Base-by-base conservation (phyloP, 2,888 invertebrate species). In the Lepidonotus clava region DNA sequence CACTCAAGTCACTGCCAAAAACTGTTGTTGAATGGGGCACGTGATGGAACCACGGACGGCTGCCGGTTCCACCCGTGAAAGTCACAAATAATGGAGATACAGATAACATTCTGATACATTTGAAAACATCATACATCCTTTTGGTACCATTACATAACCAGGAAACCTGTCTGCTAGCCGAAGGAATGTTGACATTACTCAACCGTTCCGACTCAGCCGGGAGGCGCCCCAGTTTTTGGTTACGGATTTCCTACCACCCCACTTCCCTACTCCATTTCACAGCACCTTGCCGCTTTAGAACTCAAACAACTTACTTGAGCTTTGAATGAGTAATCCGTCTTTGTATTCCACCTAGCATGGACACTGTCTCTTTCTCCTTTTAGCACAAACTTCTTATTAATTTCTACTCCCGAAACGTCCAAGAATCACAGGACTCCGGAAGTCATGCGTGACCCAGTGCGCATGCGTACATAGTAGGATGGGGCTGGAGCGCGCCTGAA, bases 391-490 rank as follows among this genome's bases (percentile, higher is more conserved):
- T 71, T 38, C 24, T 36, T 38, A 71, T 71, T 36, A 71, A 71
- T 21, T 0, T 36, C 18, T 71, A 14, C 38, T 36, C 34, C 38
- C 14, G 21, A 34, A 71, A 21, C 8, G 34, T 5, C 36, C 34
- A n/a, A 6, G 5, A 34, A 36, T 24, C 71, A 71, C 5, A n/a
- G 21, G 38, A 32, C 38, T 38, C 76, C 80, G 80, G 80, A 80
- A 80, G 80, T 80, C 80, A 80, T 80, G 80, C 80, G 80, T 80
- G 80, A 80, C 80, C 80, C 24, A 80, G 24, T 80, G 80, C 80
- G 80, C 80, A 46, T 8, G 71, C 71, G 71, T n/a, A 71, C 4
- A 66, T 11, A 8, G 18, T 18, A 46, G 8, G 46, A 11, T 18
- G 66, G 28, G 66, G 32, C 4, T 4, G 66, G 32, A 11, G 32